A percentile compares a stretch with the other conserved stretches of the same genome.
Evolutionary conservation across 1,140 invertebrate genomes (phyloP).

Genomic region (Bombus terrestris): DNA sequence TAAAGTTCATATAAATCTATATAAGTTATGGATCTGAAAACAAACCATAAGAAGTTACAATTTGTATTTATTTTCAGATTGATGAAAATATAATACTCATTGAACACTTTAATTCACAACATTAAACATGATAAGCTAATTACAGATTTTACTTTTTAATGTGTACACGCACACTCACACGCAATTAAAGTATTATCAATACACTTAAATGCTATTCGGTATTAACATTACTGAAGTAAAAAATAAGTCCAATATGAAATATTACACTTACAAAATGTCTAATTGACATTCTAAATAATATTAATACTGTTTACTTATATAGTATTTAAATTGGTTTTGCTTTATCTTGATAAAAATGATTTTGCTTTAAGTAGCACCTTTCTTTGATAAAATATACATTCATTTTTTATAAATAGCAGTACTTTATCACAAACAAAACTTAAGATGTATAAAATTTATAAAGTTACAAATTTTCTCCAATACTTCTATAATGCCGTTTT

Average conservation of each 20-base stretch:
- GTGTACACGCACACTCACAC: background rate
- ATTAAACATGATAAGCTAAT: conserved; percentile 36
- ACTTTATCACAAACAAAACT: conserved; percentile 11
- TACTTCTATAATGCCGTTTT: background rate
- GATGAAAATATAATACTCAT: conserved; percentile 45
- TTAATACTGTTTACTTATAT: conserved; percentile 44
- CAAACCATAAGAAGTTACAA: background rate
- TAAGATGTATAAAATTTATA: conserved; percentile 29
- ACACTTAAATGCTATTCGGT: background rate
- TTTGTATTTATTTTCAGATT: conserved; percentile 38
- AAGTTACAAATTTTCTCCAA: conserved; percentile 22
- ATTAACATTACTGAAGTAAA: conserved; percentile 20
- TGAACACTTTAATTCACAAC: conserved; percentile 40
- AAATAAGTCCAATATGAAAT: conserved; percentile 25
- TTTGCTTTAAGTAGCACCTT: conserved; percentile 11
- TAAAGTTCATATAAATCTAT: background rate
- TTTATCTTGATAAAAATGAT: conserved; percentile 1
- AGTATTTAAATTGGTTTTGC: background rate
- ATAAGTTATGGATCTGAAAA: background rate
- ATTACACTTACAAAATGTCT: conserved; percentile 24
- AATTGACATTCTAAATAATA: conserved; percentile 38
- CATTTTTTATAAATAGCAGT: background rate
- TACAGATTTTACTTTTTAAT: conserved; percentile 24
- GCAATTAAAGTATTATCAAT: conserved; percentile 7
- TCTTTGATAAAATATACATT: background rate